Evolutionary conservation across 2,797 vertebrate genomes (phyloP).

Genomic region (Lerista edwardsae): DNA sequence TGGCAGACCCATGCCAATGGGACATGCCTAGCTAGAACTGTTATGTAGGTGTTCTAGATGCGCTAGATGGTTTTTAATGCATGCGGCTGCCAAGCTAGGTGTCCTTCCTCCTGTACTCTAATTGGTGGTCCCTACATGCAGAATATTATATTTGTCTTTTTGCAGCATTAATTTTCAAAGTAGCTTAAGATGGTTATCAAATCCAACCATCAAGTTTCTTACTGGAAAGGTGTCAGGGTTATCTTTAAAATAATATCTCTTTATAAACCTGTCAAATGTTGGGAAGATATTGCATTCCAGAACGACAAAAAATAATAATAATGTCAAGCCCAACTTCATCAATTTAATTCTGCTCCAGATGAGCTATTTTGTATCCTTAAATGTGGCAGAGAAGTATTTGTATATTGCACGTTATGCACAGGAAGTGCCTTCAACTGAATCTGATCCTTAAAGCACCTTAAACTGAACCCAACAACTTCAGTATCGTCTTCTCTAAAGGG

Average conservation of each 20-base stretch:
- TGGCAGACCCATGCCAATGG: too few relatives aligned
- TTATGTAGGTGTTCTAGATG: too few relatives aligned
- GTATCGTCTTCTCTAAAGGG: not conserved
- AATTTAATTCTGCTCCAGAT: not conserved
- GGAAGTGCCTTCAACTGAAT: not conserved
- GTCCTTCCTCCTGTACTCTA: too few relatives aligned
- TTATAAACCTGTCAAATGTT: not conserved
- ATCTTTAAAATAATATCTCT: not conserved
- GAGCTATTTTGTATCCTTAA: not conserved
- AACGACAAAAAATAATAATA: too few relatives aligned
- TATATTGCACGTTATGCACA: too few relatives aligned
- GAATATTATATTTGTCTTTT: not conserved
- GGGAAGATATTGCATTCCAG: not conserved
- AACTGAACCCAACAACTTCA: not conserved
- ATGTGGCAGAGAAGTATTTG: not conserved
- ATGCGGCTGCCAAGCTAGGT: too few relatives aligned
- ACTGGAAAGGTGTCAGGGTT: not conserved
- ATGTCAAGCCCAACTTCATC: not conserved
- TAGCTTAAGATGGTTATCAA: not conserved
- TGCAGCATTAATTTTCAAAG: not conserved
- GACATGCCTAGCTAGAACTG: too few relatives aligned
- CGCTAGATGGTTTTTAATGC: too few relatives aligned
- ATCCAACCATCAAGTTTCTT: not conserved
- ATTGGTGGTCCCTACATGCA: too few relatives aligned
- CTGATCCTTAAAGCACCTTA: too few relatives aligned